Percentiles rank a stretch among this genome's conserved stretches.
phyloP scores from a whole-genome alignment of 1,140 invertebrate species.

The Maconellicoccus hirsutus region DNA sequence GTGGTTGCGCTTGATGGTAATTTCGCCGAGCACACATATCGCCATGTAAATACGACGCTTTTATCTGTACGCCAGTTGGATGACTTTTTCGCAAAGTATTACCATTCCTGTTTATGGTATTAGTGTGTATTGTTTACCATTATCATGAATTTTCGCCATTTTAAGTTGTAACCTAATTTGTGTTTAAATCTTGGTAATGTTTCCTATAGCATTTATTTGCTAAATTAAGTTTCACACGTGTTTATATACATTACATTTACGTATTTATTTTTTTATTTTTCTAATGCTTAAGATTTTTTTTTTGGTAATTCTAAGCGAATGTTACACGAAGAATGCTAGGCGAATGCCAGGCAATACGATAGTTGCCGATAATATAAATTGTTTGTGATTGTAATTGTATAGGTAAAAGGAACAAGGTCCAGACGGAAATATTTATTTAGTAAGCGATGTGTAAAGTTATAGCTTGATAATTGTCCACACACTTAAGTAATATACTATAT shows the following conservation, averaged over 20 bases:
- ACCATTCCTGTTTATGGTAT: neutral
- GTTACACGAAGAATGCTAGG: neutral
- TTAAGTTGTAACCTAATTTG: no score
- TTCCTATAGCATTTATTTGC: neutral
- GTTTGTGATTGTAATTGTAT: slow-evolving; percentile 14
- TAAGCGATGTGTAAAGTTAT: slow-evolving; percentile 3
- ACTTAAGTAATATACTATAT: neutral
- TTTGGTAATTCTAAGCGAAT: neutral
- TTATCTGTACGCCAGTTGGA: neutral
- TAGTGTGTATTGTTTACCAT: neutral
- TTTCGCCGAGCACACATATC: neutral
- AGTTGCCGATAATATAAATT: slow-evolving; percentile 10
- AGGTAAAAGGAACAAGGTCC: neutral
- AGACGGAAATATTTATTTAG: neutral
- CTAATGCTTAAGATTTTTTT: neutral
- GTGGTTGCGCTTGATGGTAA: neutral
- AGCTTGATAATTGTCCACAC: slow-evolving; percentile 3
- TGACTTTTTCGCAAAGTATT: neutral
- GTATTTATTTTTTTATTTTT: slow-evolving; percentile 16
- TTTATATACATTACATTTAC: slow-evolving; percentile 6
- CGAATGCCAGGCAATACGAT: neutral
- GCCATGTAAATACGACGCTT: neutral
- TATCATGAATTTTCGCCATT: neutral
- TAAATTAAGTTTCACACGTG: neutral
- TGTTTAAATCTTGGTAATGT: slow-evolving; percentile 15